Evolutionary conservation across 1,140 invertebrate genomes (phyloP), one percentile per base, ranked within the genome.

Genomic region (Microplitis demolitor): DNA sequence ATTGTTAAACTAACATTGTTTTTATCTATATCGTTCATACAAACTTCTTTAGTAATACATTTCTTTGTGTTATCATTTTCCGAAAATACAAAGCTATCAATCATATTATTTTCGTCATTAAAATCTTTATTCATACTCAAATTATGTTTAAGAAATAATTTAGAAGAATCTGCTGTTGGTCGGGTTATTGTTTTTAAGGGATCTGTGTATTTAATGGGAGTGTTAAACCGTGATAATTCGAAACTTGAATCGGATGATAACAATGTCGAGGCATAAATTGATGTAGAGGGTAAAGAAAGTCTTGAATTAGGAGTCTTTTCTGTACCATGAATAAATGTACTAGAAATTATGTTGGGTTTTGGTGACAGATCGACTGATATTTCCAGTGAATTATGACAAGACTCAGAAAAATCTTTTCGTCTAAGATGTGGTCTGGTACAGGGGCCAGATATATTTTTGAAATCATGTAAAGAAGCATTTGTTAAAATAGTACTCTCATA

Each of bases 371-470:
- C 54, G 3, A 66, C 13, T 35, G 68, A 61, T 3, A 37, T 24
- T 35, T 63, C 66, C 6, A 2, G 31, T 39, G 58, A 64, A 3
- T 63, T 37, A 0, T 39, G 31, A 4, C 51, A 33, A 1, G 39
- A 69, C 6, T 35, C 24, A 33, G 63, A 61, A 8, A 24, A 62
- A 69, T 50, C 73, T 58, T 73, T 82, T 77, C 82, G 79, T 53
- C 80, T 76, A n/a, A 86, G 73, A 66, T 83, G 78, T 0, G 83
- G 83, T 72, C 84, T 77, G 1, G 80, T 79, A 54, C 82, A 74
- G 5, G 84, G 82, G 13, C 78, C 76, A 6, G 66, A 73, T 13
- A 82, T 24, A 67, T 9, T 67, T 34, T 54, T 45, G 69, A 78
- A n/a, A 39, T 77, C 0, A 72, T 51, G 13, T 54, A 73, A 39